phyloP scores from a whole-genome alignment of 1,140 invertebrate genomes.

The Contarinia nasturtii region DNA sequence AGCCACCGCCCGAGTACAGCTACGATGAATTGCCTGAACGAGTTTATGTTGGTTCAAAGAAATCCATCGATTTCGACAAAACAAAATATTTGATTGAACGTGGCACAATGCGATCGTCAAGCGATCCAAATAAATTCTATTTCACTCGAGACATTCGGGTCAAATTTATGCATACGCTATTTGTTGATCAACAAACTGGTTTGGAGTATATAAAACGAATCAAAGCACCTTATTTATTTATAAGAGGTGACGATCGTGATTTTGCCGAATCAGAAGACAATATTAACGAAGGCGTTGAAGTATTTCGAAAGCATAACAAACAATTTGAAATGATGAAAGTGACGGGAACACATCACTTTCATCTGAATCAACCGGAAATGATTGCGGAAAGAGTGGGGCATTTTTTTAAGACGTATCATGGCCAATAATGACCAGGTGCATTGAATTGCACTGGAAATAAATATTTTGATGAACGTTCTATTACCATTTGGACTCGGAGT shows the following conservation, averaged over 20 bases:
- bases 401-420: slow-evolving; percentile 33
- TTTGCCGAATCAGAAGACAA: slow-evolving; percentile 31
- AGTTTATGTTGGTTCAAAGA: slow-evolving; percentile 27
- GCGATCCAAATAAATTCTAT: slow-evolving; percentile 35
- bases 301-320: slow-evolving; percentile 29
- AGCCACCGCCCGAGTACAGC: slow-evolving; percentile 35
- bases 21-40: slow-evolving; percentile 33
- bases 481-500: too few relatives aligned
- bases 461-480: too few relatives aligned
- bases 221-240: slow-evolving; percentile 32
- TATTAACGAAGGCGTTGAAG: slow-evolving; percentile 30
- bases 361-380: slow-evolving; percentile 43
- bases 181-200: slow-evolving; percentile 26
- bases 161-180: slow-evolving; percentile 26
- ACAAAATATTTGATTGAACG: slow-evolving; percentile 34
- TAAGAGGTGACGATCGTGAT: slow-evolving; percentile 32
- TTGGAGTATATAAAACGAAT: slow-evolving; percentile 29
- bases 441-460: too few relatives aligned
- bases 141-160: slow-evolving; percentile 37
- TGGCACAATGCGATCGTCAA: slow-evolving; percentile 28
- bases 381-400: slow-evolving; percentile 33
- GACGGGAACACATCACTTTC: slow-evolving; percentile 54
- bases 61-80: slow-evolving; percentile 29
- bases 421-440: too few relatives aligned
- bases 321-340: slow-evolving; percentile 39